Evolutionary conservation across 1,140 invertebrate species (phyloP), one percentile per base, ranked within the genome.

Genomic region (Rhyacophila brunnea): DNA sequence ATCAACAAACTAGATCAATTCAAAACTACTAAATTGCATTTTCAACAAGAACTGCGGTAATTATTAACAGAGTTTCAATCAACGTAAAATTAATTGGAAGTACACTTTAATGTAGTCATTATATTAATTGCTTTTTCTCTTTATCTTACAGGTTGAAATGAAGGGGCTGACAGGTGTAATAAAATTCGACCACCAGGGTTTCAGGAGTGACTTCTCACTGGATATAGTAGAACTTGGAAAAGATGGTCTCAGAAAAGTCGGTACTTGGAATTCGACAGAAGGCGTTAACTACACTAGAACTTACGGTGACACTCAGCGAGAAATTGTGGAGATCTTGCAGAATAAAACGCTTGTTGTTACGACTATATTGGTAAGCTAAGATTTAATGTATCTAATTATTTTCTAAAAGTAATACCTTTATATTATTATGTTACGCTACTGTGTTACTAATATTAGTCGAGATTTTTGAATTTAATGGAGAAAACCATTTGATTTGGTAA

Each of bases 101-200:
- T n/a, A n/a, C n/a, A n/a, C n/a, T 28, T 28, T 28, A 28, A 5
- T 28, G 9, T 28, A 28, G 3, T 28, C 23, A 9, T 28, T 28
- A 5, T 3, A 28, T 28, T 28, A 28, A 28, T 28, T 5, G 9
- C 9, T 28, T 28, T 28, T 9, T 28, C 9, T 28, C 17, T 48
- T 48, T 13, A 34, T 15, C 60, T 72, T 70, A 15, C 69, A 95
- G 93, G 89, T 94, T 7, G 91, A 94, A 74, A 92, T 95, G 81
- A 85, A 87, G 64, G 95, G 95, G 1, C 75, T 97, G 62, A 96
- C 94, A 1, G 94, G 95, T 34, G 86, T 90, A 11, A 94, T 98
- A 61, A 93, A 94, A 73, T 97, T 98, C 72, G 93, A 96, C 78
- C 90, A 95, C 71, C 88, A 94, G 78, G 94, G 95, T 28, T 95